phyloP scores from a whole-genome alignment of 2,797 vertebrate species.

The Tachyglossus aculeatus region DNA sequence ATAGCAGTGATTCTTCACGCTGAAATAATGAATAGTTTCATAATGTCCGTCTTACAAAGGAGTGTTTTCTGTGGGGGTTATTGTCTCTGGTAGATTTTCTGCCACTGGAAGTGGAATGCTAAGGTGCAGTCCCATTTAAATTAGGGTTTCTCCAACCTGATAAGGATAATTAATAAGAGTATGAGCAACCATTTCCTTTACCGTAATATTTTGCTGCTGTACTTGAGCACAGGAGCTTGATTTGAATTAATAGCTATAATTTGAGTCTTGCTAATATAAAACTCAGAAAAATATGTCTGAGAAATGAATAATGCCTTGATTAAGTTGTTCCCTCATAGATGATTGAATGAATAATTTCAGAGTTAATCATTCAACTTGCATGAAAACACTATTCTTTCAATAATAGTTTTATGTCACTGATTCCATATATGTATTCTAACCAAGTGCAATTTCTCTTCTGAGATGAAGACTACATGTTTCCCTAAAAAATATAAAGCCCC shows the following conservation, averaged over 20 bases:
- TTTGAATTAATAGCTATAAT: conserved; percentile 18
- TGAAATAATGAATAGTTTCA: too few relatives aligned
- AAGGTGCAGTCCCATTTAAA: background rate
- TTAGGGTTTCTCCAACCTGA: background rate
- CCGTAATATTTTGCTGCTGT: background rate
- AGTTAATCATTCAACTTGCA: conserved; percentile 12
- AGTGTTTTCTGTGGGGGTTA: too few relatives aligned
- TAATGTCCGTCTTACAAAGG: too few relatives aligned
- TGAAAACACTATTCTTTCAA: conserved; percentile 15
- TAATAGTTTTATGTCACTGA: conserved; percentile 6
- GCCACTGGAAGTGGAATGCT: background rate
- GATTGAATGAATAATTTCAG: conserved; percentile 39
- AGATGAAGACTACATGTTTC: background rate
- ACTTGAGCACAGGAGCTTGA: background rate
- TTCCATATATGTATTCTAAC: background rate
- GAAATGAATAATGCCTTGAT: conserved; percentile 49
- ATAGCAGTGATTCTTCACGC: too few relatives aligned
- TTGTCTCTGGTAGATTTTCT: background rate
- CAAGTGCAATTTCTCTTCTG: background rate
- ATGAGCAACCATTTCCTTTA: background rate
- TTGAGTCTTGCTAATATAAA: conserved; percentile 20
- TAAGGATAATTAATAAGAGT: conserved; percentile 4
- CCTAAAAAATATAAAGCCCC: background rate
- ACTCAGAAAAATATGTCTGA: conserved; percentile 13
- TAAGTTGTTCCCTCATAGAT: conserved; percentile 28